Evolutionary conservation across 2,888 invertebrate species (phyloP), one percentile per base, ranked within the genome.

Genomic region (Microplitis deprimator): DNA sequence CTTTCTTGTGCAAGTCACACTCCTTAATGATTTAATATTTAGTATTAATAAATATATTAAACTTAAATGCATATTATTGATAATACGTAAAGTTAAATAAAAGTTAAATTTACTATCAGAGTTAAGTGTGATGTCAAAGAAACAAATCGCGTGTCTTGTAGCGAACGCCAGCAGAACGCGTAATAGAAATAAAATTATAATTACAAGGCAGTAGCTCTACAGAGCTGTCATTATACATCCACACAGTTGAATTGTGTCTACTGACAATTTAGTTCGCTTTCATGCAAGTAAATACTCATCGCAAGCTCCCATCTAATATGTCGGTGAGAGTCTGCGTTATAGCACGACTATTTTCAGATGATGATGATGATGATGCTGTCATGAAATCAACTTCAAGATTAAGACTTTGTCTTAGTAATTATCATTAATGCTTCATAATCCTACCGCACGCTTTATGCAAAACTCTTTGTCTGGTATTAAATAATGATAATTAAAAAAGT

Each of bases 171-270:
- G 78, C 79, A 29, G 29, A 29, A 29, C 77, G 81, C 81, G 81
- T 85, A 86, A 85, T 85, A 86, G 85, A 86, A 50, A 85, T 81
- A 82, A 83, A 84, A 83, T 81, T 83, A 82, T 87, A 87, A 87
- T 87, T 85, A 87, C 80, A 83, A 86, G 85, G 84, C 85, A 50
- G 50, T 82, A 79, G 79, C 79, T 64, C 39, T 50, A 50, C 50
- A 50, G 50, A 83, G 84, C 82, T 80, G 80, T 85, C 82, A 86
- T 85, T 86, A 84, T 80, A 75, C 50, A 73, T 83, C 75, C 78
- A 50, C 50, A 50, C 50, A 78, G 78, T 80, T 81, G 82, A 84
- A 86, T 85, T 82, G 84, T 82, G 82, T 81, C 82, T 81, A 79
- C 78, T 84, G 81, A 83, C 83, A 82, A 84, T 83, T 82, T 81